Evolutionary conservation across 2,888 invertebrate genomes (phyloP).

Genomic region (Neria commutata): DNA sequence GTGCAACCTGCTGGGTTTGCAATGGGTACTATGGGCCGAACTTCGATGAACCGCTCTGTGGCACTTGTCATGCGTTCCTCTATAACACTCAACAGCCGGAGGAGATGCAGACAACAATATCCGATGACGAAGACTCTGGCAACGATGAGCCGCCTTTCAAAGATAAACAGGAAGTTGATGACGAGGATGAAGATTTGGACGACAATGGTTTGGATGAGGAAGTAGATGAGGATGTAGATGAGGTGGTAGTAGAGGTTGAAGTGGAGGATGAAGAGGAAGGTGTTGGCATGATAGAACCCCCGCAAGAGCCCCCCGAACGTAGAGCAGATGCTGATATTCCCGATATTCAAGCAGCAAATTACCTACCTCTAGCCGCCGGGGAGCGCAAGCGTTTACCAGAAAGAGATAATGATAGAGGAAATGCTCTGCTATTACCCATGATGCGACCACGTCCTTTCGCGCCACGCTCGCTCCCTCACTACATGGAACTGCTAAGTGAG

Average conservation of each 20-base stretch:
- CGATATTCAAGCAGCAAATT: no score
- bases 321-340: constrained; percentile 4
- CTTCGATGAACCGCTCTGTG: constrained; percentile 89
- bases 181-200: constrained; percentile 54
- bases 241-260: constrained; percentile 38
- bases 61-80: constrained; percentile 90
- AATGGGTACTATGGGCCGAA: constrained; percentile 92
- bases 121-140: constrained; percentile 91
- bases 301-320: constrained; percentile 13
- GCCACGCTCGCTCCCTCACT: constrained; percentile 54
- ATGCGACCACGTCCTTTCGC: constrained; percentile 52
- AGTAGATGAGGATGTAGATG: constrained; percentile 44
- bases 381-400: constrained; percentile 30
- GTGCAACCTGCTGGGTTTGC: constrained; percentile 75
- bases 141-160: constrained; percentile 82
- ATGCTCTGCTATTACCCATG: constrained; percentile 45
- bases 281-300: neutral
- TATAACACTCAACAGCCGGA: constrained; percentile 71
- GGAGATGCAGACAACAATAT: constrained; percentile 63
- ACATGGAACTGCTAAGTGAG: constrained; percentile 54
- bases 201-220: constrained; percentile 43
- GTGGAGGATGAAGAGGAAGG: constrained; percentile 26
- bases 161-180: constrained; percentile 50
- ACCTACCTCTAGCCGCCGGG: neutral
- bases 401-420: constrained; percentile 38